A percentile compares a stretch with the other conserved stretches of the same genome.
phyloP scores from a whole-genome alignment of 1,140 invertebrate genomes.

The Drosophila sechellia region DNA sequence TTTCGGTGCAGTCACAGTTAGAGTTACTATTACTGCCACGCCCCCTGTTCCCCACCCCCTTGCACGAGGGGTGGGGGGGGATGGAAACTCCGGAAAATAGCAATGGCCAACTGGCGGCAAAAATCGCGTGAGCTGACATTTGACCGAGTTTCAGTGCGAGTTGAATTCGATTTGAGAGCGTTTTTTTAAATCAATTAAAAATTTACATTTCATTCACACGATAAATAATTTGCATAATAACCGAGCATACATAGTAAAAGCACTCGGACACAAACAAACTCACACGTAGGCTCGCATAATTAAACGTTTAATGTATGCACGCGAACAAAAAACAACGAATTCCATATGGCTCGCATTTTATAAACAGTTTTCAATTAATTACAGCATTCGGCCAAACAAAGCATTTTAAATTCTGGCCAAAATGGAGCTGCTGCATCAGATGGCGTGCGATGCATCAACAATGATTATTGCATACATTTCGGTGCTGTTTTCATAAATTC shows the following conservation, averaged over 20 bases:
- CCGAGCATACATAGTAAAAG: conserved; percentile 32
- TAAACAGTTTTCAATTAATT: conserved; percentile 76
- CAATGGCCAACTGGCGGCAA: conserved; percentile 23
- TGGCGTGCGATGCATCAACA: conserved; percentile 44
- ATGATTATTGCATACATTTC: conserved; percentile 53
- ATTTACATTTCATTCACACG: conserved; percentile 80
- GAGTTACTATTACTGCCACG: conserved; percentile 37
- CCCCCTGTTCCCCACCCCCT: not conserved
- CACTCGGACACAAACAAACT: conserved; percentile 10
- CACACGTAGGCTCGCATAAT: conserved; percentile 25
- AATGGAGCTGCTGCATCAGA: conserved; percentile 20
- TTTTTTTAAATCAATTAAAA: conserved; percentile 73
- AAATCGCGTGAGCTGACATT: conserved; percentile 58
- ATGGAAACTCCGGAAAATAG: conserved; percentile 8
- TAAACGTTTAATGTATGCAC: conserved; percentile 43
- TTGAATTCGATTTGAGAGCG: not conserved
- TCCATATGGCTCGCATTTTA: conserved; percentile 40
- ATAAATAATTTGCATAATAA: conserved; percentile 78
- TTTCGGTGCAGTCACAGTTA: conserved; percentile 61
- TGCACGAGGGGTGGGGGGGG: not conserved
- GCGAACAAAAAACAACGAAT: conserved; percentile 12
- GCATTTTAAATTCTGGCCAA: conserved; percentile 41
- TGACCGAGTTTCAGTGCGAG: conserved; percentile 58
- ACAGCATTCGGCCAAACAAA: conserved; percentile 41
- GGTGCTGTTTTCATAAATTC: conserved; percentile 40